Conservation (phyloP, 2,113 vertebrate genomes). For the Actenoides hombroni region DNA sequence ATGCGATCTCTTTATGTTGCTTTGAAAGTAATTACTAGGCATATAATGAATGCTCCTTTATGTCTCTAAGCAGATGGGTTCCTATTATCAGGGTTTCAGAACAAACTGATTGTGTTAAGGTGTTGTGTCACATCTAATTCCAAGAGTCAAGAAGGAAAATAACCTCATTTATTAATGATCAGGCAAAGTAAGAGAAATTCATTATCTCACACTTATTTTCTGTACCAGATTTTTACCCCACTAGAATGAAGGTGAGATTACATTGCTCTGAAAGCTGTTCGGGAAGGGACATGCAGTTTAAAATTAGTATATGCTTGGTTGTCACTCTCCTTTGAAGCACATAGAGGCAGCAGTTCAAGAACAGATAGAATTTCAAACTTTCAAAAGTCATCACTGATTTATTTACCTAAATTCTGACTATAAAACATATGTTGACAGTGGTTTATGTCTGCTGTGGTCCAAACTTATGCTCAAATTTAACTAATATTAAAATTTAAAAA, state of each 20-base stretch:
- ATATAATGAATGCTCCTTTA: slow-evolving; percentile 57
- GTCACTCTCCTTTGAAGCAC: neutral
- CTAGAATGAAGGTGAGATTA: neutral
- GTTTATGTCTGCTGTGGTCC: neutral
- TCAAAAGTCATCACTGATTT: neutral
- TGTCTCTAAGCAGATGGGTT: slow-evolving; percentile 62
- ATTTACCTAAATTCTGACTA: neutral
- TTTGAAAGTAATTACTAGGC: slow-evolving; percentile 49
- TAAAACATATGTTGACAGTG: neutral
- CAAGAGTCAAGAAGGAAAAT: slow-evolving; percentile 56
- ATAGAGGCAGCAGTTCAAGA: neutral
- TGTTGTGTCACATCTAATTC: slow-evolving; percentile 60
- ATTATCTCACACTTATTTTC: slow-evolving; percentile 46
- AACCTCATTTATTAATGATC: slow-evolving; percentile 64
- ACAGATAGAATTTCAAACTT: neutral
- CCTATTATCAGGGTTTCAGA: slow-evolving; percentile 57
- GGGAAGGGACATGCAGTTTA: neutral
- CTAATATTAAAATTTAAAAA: neutral
- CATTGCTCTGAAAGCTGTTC: neutral
- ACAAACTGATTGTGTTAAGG: slow-evolving; percentile 56
- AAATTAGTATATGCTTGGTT: neutral
- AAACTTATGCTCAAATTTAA: neutral
- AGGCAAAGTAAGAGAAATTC: slow-evolving; percentile 49
- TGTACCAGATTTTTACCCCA: neutral
- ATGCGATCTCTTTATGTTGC: slow-evolving; percentile 28